Conservation (phyloP, 2,797 vertebrate species). For the Cheirogaleus major region DNA sequence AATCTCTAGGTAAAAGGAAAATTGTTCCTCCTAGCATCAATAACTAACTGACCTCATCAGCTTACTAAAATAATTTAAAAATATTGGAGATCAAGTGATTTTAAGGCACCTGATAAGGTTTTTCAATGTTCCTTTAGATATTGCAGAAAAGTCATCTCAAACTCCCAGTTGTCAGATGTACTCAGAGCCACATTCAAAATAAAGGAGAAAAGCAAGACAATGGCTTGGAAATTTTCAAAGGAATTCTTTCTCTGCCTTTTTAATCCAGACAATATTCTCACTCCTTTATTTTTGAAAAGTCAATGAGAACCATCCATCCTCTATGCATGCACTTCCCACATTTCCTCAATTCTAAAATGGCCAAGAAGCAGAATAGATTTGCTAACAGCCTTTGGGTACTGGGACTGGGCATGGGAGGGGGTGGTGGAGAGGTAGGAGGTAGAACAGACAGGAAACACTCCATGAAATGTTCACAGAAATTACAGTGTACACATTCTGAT, state of each 20-base stretch:
- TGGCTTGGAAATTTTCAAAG: not conserved
- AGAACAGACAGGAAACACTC: not conserved
- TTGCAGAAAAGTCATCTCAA: not conserved
- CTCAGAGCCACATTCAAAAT: not conserved
- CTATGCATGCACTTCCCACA: not conserved
- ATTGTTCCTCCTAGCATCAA: not conserved
- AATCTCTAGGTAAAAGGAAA: constrained; percentile 6
- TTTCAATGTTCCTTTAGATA: not conserved
- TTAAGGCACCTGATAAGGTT: not conserved
- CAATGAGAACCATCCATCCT: not conserved
- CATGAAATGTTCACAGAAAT: not conserved
- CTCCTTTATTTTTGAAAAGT: not conserved
- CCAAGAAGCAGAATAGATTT: not conserved
- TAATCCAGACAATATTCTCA: not conserved
- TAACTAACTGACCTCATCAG: not conserved
- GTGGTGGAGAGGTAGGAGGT: not conserved
- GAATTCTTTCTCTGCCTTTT: not conserved
- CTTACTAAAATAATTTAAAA: not conserved
- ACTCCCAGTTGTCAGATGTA: not conserved
- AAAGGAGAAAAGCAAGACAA: not conserved
- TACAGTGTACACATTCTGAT: not conserved
- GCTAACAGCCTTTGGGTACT: not conserved
- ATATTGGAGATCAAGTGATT: not conserved
- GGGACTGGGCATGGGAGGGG: not conserved
- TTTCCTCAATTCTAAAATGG: not conserved